These are phyloP conservation scores for Lycocorax pyrrhopterus DNA, from an alignment of 2,113 vertebrate species.

Conservation along the genomic window DNA sequence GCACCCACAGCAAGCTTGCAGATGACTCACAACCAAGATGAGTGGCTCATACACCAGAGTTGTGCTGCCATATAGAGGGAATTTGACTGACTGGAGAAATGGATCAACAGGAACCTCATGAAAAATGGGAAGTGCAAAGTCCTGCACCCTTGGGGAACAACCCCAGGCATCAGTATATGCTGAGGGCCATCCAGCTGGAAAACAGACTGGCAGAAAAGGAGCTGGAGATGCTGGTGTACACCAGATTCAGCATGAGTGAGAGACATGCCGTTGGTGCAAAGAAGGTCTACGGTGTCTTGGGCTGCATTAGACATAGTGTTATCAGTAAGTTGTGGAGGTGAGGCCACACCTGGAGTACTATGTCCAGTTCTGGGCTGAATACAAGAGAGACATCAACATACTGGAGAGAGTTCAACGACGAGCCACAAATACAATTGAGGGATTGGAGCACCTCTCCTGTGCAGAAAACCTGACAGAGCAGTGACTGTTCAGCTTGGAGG, in stretches of 20 bases:
- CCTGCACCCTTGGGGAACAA: neutral
- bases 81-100: neutral
- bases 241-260: neutral
- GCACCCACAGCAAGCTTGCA: neutral
- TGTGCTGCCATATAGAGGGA: neutral
- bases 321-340: neutral
- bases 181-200: neutral
- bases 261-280: neutral
- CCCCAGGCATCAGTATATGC: neutral
- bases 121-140: neutral
- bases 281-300: too few species aligned
- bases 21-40: neutral
- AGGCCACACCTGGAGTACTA: neutral
- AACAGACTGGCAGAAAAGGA: neutral
- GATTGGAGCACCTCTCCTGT: neutral
- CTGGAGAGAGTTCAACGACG: neutral
- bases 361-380: neutral
- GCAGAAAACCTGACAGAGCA: neutral
- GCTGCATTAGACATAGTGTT: neutral
- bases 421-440: neutral
- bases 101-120: neutral
- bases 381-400: neutral
- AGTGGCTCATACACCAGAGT: neutral
- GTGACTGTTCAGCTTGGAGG: neutral
- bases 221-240: neutral